These are phyloP conservation scores for Platerodrilus igneus DNA, from an alignment of 2,888 invertebrate species.

Conservation along the genomic window DNA sequence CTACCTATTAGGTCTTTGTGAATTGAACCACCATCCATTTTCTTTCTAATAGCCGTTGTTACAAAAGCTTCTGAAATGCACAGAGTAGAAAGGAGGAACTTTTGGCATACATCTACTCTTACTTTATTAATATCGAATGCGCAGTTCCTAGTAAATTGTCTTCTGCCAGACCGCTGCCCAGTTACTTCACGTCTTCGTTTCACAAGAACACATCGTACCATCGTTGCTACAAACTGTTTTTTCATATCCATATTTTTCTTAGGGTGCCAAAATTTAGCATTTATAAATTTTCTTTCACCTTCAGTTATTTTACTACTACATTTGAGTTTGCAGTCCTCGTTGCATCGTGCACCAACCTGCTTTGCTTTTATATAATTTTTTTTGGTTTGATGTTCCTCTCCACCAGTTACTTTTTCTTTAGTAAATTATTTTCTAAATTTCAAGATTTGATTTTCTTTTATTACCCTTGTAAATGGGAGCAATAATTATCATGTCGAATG, in stretches of 20 bases:
- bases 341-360: neutral
- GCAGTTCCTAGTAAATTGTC: constrained; percentile 3
- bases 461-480: too few species aligned
- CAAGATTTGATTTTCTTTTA: too few species aligned
- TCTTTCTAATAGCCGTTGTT: too few species aligned
- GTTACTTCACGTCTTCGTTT: neutral
- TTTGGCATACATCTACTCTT: too few species aligned
- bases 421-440: neutral
- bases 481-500: too few species aligned
- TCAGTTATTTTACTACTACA: neutral
- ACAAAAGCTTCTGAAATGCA: too few species aligned
- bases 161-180: neutral
- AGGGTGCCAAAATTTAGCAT: constrained; percentile 3
- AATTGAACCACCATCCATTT: too few species aligned
- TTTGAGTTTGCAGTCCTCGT: too few species aligned
- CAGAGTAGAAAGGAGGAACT: too few species aligned
- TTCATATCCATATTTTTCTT: constrained; percentile 5
- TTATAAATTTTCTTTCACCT: constrained; percentile 1
- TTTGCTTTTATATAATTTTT: constrained; percentile 1
- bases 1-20: too few species aligned
- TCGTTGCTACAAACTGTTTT: constrained; percentile 4
- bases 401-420: neutral
- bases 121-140: too few species aligned
- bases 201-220: constrained; percentile 3
- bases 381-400: constrained; percentile 1